Conservation (phyloP, 2,797 vertebrate genomes). For the Paedocypris micromegethes region DNA sequence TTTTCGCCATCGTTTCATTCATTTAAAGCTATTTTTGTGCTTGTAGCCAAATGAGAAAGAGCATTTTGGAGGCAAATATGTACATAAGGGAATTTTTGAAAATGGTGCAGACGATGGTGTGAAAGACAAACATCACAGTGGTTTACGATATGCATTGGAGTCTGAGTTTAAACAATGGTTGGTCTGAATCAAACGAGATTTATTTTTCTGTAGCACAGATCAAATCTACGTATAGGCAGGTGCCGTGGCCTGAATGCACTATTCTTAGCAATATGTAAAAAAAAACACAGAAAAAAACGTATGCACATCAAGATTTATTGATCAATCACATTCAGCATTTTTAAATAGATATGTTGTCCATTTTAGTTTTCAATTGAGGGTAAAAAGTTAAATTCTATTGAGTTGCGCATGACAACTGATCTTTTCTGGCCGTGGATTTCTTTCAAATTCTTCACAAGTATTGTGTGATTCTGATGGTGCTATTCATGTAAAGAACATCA, state of each 20-base stretch:
- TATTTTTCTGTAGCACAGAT: slow-evolving; percentile 15
- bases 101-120: no score
- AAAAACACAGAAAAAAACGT: background rate
- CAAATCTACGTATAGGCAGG: slow-evolving; percentile 11
- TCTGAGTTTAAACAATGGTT: no score
- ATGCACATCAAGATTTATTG: slow-evolving; percentile 10
- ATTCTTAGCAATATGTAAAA: slow-evolving; percentile 7
- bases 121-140: no score
- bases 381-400: background rate
- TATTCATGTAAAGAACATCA: slow-evolving; percentile 14
- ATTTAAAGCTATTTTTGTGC: no score
- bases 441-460: background rate
- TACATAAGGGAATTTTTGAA: no score
- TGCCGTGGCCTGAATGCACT: slow-evolving; percentile 19
- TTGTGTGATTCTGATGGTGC: slow-evolving; percentile 16
- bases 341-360: background rate
- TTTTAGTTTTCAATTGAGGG: background rate
- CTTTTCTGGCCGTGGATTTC: no score
- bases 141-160: no score
- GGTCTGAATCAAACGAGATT: no score
- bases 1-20: no score
- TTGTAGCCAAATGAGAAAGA: no score
- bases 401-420: background rate
- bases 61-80: no score
- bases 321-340: slow-evolving; percentile 11